These are phyloP conservation scores for Apoderus coryli DNA, from an alignment of 2,888 invertebrate species.

Conservation along the genomic window DNA sequence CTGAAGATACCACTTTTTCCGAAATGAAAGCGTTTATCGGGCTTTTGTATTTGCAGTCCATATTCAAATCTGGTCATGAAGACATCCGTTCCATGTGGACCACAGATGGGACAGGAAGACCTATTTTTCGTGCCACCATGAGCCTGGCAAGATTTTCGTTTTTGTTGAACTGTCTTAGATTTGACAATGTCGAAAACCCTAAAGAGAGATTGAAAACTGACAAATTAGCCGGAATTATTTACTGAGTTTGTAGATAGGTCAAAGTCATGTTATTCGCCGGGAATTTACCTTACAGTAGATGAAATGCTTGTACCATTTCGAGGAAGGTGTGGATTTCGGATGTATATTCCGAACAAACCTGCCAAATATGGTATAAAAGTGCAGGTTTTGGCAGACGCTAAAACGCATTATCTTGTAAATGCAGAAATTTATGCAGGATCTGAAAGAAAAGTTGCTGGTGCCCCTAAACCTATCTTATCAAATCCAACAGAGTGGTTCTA, in stretches of 20 bases:
- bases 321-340: conserved; percentile 14
- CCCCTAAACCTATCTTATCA: conserved; percentile 4
- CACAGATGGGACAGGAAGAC: conserved; percentile 15
- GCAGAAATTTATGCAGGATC: too few species aligned
- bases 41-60: conserved; percentile 14
- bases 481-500: conserved; percentile 10
- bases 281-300: conserved; percentile 14
- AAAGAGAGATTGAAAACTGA: conserved; percentile 11
- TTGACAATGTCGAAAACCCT: conserved; percentile 13
- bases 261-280: conserved; percentile 11
- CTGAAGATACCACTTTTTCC: too few species aligned
- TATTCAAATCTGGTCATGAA: conserved; percentile 17
- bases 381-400: conserved; percentile 12
- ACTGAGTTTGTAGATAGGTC: conserved; percentile 13
- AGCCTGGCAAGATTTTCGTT: conserved; percentile 13
- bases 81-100: conserved; percentile 15
- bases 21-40: conserved; percentile 16
- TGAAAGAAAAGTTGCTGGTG: too few species aligned
- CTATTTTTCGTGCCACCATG: conserved; percentile 15
- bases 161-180: conserved; percentile 13
- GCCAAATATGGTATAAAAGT: conserved; percentile 15
- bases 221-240: conserved; percentile 15
- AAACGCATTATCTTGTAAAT: conserved; percentile 10
- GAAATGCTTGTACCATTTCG: conserved; percentile 17
- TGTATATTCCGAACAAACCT: conserved; percentile 17